Percentiles rank a stretch among this genome's conserved stretches.
These are phyloP conservation scores for Serranus cabrilla DNA, from an alignment of 2,797 vertebrate species.

Conservation along the genomic window DNA sequence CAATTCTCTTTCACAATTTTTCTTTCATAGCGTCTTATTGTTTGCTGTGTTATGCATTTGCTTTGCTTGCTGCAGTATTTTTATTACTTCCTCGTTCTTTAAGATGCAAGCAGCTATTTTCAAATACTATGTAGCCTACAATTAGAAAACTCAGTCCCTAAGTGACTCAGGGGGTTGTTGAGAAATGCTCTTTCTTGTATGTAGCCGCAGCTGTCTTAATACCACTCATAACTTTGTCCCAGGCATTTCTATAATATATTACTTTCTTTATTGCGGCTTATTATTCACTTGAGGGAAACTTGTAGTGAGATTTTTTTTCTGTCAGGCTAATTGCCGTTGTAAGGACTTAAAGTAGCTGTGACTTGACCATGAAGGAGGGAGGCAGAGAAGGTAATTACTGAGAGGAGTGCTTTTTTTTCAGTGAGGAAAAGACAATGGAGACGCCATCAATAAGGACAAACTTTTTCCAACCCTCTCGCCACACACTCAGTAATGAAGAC, in stretches of 20 bases:
- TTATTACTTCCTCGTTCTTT: constrained; percentile 26
- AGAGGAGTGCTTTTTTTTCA: constrained; percentile 63
- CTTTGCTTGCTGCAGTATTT: constrained; percentile 14
- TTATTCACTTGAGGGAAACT: constrained; percentile 53
- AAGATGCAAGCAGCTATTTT: constrained; percentile 23
- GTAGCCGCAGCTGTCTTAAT: constrained; percentile 28
- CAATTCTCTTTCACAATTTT: constrained; percentile 17
- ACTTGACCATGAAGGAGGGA: constrained; percentile 68
- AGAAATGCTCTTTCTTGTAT: constrained; percentile 41
- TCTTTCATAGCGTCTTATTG: constrained; percentile 3
- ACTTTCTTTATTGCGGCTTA: constrained; percentile 52
- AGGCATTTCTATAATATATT: constrained; percentile 46
- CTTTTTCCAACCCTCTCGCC: constrained; percentile 73
- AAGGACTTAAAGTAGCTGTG: constrained; percentile 73
- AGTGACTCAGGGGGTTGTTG: constrained; percentile 8
- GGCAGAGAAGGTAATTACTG: constrained; percentile 80
- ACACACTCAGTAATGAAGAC: constrained; percentile 85
- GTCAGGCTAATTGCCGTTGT: constrained; percentile 74
- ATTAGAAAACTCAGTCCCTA: constrained; percentile 23
- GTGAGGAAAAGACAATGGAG: constrained; percentile 80
- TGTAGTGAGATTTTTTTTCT: constrained; percentile 29
- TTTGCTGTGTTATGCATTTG: constrained; percentile 18
- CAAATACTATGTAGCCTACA: neutral
- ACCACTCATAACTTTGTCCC: constrained; percentile 28
- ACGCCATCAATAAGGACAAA: constrained; percentile 85